These are phyloP conservation scores for Holacanthella duospinosa DNA, from an alignment of 2,888 invertebrate species.

Conservation along the genomic window DNA sequence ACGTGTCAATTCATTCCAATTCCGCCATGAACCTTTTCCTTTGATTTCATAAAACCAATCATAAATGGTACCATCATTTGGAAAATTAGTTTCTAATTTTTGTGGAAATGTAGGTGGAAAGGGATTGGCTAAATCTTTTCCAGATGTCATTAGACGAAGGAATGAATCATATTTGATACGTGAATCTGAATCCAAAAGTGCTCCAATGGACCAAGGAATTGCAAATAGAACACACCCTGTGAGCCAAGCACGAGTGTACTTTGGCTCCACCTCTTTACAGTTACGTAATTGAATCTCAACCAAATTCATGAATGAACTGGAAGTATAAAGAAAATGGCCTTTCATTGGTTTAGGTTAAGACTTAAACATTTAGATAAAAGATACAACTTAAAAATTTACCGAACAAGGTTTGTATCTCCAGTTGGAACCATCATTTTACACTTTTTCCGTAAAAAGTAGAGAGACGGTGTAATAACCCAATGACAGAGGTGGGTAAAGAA, in stretches of 20 bases:
- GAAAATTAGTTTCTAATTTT: conserved; percentile 62
- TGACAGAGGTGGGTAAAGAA: conserved; percentile 48
- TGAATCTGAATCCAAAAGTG: conserved; percentile 62
- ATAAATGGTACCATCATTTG: conserved; percentile 63
- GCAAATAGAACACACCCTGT: conserved; percentile 65
- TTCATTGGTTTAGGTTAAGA: no score
- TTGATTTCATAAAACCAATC: conserved; percentile 74
- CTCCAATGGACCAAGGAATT: conserved; percentile 75
- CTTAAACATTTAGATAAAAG: not conserved
- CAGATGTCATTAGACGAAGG: conserved; percentile 41
- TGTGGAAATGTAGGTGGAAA: conserved; percentile 21
- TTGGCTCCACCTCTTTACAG: conserved; percentile 51
- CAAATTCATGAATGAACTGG: conserved; percentile 56
- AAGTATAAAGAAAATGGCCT: not conserved
- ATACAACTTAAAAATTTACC: not conserved
- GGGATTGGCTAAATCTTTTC: conserved; percentile 26
- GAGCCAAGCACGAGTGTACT: conserved; percentile 59
- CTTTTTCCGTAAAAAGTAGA: conserved; percentile 59
- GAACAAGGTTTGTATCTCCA: conserved; percentile 47
- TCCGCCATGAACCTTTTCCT: conserved; percentile 76
- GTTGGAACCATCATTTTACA: conserved; percentile 56
- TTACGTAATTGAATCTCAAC: conserved; percentile 58
- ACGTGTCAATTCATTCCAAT: conserved; percentile 67
- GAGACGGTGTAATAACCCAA: conserved; percentile 69
- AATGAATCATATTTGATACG: conserved; percentile 48